These are phyloP conservation scores for Chaenodraco wilsoni DNA, from an alignment of 2,797 vertebrate species.

Conservation along the genomic window DNA sequence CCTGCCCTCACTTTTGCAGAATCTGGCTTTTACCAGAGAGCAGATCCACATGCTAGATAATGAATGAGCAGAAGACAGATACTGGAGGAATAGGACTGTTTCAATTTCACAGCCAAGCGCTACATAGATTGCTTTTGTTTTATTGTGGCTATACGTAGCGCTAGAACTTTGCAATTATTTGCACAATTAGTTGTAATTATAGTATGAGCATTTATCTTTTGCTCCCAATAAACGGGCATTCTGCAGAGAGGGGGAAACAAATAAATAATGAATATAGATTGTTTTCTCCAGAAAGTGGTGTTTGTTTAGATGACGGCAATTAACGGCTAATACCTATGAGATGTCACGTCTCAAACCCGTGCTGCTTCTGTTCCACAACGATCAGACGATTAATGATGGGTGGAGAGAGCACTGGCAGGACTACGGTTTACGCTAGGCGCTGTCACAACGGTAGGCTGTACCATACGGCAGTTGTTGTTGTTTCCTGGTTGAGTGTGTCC, in stretches of 20 bases:
- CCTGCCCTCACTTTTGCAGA: conserved; percentile 53
- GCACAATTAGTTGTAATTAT: conserved; percentile 85
- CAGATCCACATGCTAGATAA: conserved; percentile 73
- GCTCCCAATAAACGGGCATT: conserved; percentile 72
- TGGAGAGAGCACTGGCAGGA: conserved; percentile 71
- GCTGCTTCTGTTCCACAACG: conserved; percentile 69
- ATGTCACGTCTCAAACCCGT: conserved; percentile 63
- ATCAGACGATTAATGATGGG: conserved; percentile 79
- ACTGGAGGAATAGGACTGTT: conserved; percentile 66
- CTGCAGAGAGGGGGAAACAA: conserved; percentile 64
- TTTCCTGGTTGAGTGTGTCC: conserved; percentile 56
- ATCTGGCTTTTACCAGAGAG: conserved; percentile 64
- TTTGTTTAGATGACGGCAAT: conserved; percentile 83
- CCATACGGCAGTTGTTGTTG: conserved; percentile 56
- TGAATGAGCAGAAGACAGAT: conserved; percentile 64
- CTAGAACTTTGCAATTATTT: conserved; percentile 83
- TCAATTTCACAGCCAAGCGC: conserved; percentile 79
- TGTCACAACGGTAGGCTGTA: conserved; percentile 52
- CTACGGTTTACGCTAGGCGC: conserved; percentile 37
- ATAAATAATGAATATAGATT: conserved; percentile 81
- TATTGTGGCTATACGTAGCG: conserved; percentile 75
- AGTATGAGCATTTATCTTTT: conserved; percentile 82
- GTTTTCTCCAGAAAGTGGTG: conserved; percentile 82
- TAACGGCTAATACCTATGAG: conserved; percentile 82
- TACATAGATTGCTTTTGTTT: conserved; percentile 82